These are phyloP conservation scores for Hyperoplus immaculatus DNA, from an alignment of 2,797 vertebrate genomes.

Conservation along the genomic window DNA sequence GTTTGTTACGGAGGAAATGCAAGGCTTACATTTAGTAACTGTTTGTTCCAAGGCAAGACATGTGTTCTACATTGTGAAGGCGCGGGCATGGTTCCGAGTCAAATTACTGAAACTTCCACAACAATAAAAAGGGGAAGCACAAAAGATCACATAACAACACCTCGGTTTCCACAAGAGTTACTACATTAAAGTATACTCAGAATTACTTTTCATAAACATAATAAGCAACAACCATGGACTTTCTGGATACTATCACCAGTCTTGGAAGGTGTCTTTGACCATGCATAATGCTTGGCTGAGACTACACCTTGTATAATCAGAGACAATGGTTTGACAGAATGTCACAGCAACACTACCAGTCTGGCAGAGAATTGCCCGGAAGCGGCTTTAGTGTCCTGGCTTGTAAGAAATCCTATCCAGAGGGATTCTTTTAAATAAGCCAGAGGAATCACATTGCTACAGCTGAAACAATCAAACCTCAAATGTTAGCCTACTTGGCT, in stretches of 20 bases:
- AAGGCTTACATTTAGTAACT: conserved; percentile 4
- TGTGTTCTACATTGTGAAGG: conserved; percentile 12
- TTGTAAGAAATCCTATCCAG: conserved; percentile 65
- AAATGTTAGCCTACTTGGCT: conserved; percentile 64
- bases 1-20: conserved; percentile 26
- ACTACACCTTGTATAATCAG: conserved; percentile 55
- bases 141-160: conserved; percentile 11
- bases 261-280: conserved; percentile 39
- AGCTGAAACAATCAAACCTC: conserved; percentile 70
- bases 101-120: conserved; percentile 22
- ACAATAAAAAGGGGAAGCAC: not conserved
- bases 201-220: conserved; percentile 35
- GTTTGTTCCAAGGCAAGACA: conserved; percentile 18
- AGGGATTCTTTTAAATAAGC: conserved; percentile 56
- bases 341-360: conserved; percentile 67
- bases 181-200: not conserved
- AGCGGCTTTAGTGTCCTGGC: conserved; percentile 59
- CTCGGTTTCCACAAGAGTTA: conserved; percentile 9
- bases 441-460: conserved; percentile 65
- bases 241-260: conserved; percentile 59
- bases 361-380: conserved; percentile 56
- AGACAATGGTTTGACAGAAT: conserved; percentile 61
- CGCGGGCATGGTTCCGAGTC: not conserved
- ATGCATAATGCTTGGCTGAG: conserved; percentile 47
- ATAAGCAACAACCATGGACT: conserved; percentile 18